Percentiles rank a stretch among this genome's conserved stretches.
These are phyloP conservation scores for Diuraphis noxia DNA, from an alignment of 1,140 invertebrate genomes.

Conservation along the genomic window DNA sequence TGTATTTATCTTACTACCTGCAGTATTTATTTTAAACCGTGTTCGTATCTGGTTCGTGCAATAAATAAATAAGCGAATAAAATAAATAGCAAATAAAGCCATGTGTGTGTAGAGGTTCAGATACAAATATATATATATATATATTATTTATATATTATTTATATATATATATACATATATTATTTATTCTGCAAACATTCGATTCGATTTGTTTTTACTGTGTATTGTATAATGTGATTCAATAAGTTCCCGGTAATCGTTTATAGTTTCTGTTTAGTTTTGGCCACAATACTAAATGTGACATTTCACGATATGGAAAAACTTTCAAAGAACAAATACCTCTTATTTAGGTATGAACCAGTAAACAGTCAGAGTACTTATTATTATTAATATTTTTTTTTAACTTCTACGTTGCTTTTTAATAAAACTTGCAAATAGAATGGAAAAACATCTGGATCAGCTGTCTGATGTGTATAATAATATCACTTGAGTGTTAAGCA, in stretches of 20 bases:
- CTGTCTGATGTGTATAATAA: not conserved
- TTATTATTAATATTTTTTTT: not conserved
- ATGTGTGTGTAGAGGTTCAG: not conserved
- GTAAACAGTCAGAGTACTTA: not conserved
- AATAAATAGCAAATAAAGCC: not conserved
- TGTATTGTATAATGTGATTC: not conserved
- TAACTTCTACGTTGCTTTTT: not conserved
- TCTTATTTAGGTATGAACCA: not conserved
- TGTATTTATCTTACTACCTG: not conserved
- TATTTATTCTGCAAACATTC: not conserved
- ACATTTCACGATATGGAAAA: slow-evolving; percentile 9
- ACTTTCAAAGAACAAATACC: not conserved
- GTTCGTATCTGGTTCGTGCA: not conserved
- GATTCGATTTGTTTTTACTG: not conserved
- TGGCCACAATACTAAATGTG: slow-evolving; percentile 5
- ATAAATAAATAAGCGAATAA: not conserved
- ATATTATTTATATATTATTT: too few relatives aligned
- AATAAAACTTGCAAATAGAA: not conserved
- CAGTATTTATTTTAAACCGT: not conserved
- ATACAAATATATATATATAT: too few relatives aligned
- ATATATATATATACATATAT: too few relatives aligned
- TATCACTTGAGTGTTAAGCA: not conserved
- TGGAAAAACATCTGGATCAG: not conserved
- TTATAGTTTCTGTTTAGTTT: slow-evolving; percentile 26
- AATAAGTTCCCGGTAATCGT: not conserved